Evolutionary conservation across 2,888 invertebrate species (phyloP).

Genomic region (Ichneumoninae sp.): DNA sequence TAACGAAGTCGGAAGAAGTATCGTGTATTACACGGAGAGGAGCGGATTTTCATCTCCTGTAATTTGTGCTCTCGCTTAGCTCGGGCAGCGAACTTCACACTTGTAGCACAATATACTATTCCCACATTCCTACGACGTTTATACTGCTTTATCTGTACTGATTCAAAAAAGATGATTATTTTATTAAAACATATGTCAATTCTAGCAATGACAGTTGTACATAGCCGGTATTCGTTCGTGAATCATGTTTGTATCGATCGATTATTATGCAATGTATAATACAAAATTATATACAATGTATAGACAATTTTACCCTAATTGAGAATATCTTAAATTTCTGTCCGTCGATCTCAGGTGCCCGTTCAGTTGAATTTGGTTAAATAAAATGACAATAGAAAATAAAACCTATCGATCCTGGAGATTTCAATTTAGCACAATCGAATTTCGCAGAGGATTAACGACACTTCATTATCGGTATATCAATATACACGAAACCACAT

Average conservation of each 20-base stretch:
- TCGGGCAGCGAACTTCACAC: too few relatives aligned
- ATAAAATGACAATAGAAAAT: conserved; percentile 5
- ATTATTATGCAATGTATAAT: conserved; percentile 41
- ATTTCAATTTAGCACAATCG: conserved; percentile 37
- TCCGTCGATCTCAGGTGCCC: not conserved
- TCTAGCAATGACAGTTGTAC: conserved; percentile 56
- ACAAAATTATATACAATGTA: conserved; percentile 23
- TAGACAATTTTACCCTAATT: conserved; percentile 47
- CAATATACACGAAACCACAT: conserved; percentile 9
- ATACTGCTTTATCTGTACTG: conserved; percentile 14
- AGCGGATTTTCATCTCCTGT: too few relatives aligned
- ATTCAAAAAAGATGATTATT: conserved; percentile 16
- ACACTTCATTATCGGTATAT: conserved; percentile 2
- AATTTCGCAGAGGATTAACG: conserved; percentile 7
- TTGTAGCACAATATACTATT: not conserved
- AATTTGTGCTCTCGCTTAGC: too few relatives aligned
- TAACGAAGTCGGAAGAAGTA: too few relatives aligned
- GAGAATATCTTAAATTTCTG: conserved; percentile 33
- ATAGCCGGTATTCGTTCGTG: conserved; percentile 46
- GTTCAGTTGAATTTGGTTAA: not conserved
- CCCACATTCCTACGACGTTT: not conserved
- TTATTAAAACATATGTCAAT: conserved; percentile 22
- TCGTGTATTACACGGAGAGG: too few relatives aligned
- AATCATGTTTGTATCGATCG: conserved; percentile 45
- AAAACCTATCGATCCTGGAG: conserved; percentile 33